Base-by-base conservation (phyloP, 2,888 invertebrate genomes). In the Xestia sexstrigata region DNA sequence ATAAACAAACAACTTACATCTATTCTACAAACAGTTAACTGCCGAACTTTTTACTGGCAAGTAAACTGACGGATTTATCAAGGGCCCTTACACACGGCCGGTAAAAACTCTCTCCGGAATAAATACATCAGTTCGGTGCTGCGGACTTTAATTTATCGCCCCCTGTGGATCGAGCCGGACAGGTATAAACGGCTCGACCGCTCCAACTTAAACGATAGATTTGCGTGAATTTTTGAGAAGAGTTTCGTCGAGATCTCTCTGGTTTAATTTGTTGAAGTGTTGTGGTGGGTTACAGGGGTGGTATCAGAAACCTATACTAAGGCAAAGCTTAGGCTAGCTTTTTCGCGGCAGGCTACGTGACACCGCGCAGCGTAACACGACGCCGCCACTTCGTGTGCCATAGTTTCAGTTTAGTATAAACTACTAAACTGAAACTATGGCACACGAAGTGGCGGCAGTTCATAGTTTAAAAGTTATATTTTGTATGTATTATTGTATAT, bases 81-180 rank as follows among this genome's bases (percentile, higher is more conserved):
- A 89, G 89, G 90, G 91, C 85, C 89, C 88, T 87, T 91, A 90
- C 89, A 90, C 88, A 88, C 88, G 87, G 84, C 75, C 81, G 85
- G 90, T 90, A 90, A 92, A 91, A 90, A 90, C 87, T 89, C 92
- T 89, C 91, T 30, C 78, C 87, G 90, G 91, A 87, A 91, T 88
- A 88, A 85, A 88, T 88, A 88, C 87, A 90, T 91, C 91, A 91
- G 88, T 82, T 89, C 82, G 87, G 79, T 79, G 82, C 82, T 86
- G 75, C 80, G 83, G 89, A 84, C 82, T 88, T 88, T 88, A 91
- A 91, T 91, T 91, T 92, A 92, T 92, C 79, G 89, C 80, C 87
- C 92, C 91, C 89, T 71, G 83, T 82, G 90, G 90, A 90, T 85
- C 78, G 88, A 62, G 26, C 77, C 72, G 76, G 89, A 91, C 89